Percentiles rank a stretch among this genome's conserved stretches.
phyloP scores from a whole-genome alignment of 1,140 invertebrate genomes.

The Drosophila obscura region DNA sequence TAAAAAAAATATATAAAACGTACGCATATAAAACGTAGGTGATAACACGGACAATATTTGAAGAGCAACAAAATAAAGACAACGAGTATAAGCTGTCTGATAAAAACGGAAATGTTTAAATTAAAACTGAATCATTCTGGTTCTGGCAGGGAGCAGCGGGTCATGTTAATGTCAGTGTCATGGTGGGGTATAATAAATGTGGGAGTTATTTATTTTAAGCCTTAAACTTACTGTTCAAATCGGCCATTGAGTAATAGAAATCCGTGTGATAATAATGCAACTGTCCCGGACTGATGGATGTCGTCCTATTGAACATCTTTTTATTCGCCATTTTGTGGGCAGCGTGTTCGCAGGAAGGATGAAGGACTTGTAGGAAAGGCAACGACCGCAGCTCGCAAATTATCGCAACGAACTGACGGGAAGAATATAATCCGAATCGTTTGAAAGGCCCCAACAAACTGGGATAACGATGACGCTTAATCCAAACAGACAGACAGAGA shows the following conservation, averaged over 20 bases:
- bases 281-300: constrained; percentile 57
- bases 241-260: constrained; percentile 80
- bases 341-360: neutral
- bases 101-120: too few species aligned
- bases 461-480: constrained; percentile 52
- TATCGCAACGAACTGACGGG: constrained; percentile 48
- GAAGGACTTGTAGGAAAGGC: neutral
- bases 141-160: too few species aligned
- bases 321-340: constrained; percentile 45
- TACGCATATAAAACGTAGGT: too few species aligned
- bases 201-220: neutral
- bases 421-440: constrained; percentile 40
- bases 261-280: constrained; percentile 80
- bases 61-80: too few species aligned
- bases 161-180: neutral
- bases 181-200: neutral
- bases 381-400: constrained; percentile 43
- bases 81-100: too few species aligned
- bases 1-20: too few species aligned
- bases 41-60: too few species aligned
- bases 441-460: constrained; percentile 20
- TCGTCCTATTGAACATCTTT: constrained; percentile 43
- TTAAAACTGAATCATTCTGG: too few species aligned
- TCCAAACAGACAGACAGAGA: constrained; percentile 19
- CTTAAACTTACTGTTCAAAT: constrained; percentile 65